phyloP scores from a whole-genome alignment of 2,888 invertebrate genomes.

The Aradus depressus region DNA sequence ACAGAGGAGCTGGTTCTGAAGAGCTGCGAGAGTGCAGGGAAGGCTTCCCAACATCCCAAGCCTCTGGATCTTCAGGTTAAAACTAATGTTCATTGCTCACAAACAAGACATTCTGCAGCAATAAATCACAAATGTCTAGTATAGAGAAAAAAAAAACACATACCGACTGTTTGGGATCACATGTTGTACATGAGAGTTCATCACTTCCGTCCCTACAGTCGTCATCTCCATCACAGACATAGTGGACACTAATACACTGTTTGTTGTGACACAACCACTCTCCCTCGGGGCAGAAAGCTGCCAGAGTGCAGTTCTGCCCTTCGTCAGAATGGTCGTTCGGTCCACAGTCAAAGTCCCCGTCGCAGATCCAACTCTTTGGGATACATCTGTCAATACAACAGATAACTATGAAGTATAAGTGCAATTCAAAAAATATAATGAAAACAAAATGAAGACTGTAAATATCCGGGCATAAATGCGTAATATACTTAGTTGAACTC shows the following conservation, averaged over 20 bases:
- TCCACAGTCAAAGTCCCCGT: constrained; percentile 60
- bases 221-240: constrained; percentile 43
- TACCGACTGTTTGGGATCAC: constrained; percentile 11
- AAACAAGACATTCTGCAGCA: too few species aligned
- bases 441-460: not conserved
- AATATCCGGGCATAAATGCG: too few species aligned
- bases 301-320: constrained; percentile 32
- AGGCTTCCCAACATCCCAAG: too few species aligned
- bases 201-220: constrained; percentile 68
- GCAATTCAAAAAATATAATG: not conserved
- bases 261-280: constrained; percentile 52
- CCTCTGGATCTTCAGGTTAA: too few species aligned
- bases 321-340: constrained; percentile 68
- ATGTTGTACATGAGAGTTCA: constrained; percentile 40
- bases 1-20: too few species aligned
- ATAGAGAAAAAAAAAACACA: not conserved
- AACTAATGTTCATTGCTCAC: too few species aligned
- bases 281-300: constrained; percentile 32
- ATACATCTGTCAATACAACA: constrained; percentile 48
- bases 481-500: too few species aligned
- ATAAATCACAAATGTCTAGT: too few species aligned
- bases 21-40: too few species aligned
- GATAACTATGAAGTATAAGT: not conserved
- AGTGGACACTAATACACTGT: constrained; percentile 52
- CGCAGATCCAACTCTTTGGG: constrained; percentile 63